A percentile compares a stretch with the other conserved stretches of the same genome.
Evolutionary conservation across 2,888 invertebrate genomes (phyloP).

Genomic region (Acrobeloides nanus): DNA sequence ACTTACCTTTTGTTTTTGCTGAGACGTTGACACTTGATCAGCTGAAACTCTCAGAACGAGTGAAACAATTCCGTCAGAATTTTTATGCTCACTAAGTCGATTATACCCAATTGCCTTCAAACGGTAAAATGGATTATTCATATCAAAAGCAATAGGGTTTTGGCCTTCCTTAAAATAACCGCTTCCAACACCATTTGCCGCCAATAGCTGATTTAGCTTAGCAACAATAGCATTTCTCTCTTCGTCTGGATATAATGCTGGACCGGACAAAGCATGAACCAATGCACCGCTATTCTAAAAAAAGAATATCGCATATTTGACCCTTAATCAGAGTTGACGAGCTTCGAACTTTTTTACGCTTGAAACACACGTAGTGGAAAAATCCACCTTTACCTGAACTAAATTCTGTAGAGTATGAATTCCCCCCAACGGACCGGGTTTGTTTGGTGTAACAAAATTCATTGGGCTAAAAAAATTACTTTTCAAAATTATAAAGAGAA

Average conservation of each 20-base stretch:
- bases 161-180: conserved; percentile 34
- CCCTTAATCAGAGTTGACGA: no score
- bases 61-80: conserved; percentile 82
- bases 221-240: conserved; percentile 86
- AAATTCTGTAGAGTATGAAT: no score
- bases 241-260: conserved; percentile 75
- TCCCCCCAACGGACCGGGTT: no score
- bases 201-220: conserved; percentile 88
- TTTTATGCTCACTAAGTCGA: conserved; percentile 72
- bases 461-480: no score
- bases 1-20: conserved; percentile 60
- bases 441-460: no score
- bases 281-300: conserved; percentile 28
- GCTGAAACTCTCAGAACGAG: conserved; percentile 75
- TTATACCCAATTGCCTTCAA: conserved; percentile 65
- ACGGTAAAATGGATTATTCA: conserved; percentile 73
- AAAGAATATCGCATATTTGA: no score
- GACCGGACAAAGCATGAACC: conserved; percentile 54
- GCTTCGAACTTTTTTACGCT: no score
- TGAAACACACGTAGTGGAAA: no score
- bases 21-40: conserved; percentile 63
- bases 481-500: no score
- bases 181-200: conserved; percentile 63
- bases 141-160: conserved; percentile 25
- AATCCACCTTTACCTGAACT: no score